Evolutionary conservation across 1,140 invertebrate genomes (phyloP).

Genomic region (Drosophila cardini): DNA sequence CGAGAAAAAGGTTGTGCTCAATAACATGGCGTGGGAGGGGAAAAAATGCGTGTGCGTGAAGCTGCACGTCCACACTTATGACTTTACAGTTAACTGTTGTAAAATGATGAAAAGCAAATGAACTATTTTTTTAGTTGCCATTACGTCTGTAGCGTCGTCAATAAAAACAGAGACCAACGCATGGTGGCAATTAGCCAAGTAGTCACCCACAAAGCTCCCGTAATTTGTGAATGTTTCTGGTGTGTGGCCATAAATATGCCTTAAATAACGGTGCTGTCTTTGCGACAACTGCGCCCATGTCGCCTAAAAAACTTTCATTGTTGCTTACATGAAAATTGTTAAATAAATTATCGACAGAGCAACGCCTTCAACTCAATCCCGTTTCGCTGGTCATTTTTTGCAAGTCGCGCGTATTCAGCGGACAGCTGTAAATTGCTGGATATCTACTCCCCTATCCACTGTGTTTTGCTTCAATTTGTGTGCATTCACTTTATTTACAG

Average conservation of each 20-base stretch:
- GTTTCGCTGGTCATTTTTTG: constrained; percentile 31
- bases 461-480: constrained; percentile 30
- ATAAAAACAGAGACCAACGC: constrained; percentile 36
- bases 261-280: constrained; percentile 6
- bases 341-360: constrained; percentile 47
- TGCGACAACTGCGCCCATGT: background rate
- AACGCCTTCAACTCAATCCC: constrained; percentile 40
- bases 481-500: constrained; percentile 32
- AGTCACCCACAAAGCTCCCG: constrained; percentile 47
- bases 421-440: constrained; percentile 51
- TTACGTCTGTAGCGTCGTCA: constrained; percentile 14
- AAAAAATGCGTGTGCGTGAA: constrained; percentile 34
- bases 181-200: constrained; percentile 52
- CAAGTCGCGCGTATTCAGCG: constrained; percentile 44
- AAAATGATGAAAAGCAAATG: constrained; percentile 9
- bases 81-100: constrained; percentile 3
- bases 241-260: constrained; percentile 1
- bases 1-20: constrained; percentile 51
- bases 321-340: constrained; percentile 35
- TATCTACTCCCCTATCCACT: background rate
- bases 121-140: constrained; percentile 3
- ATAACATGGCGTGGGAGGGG: constrained; percentile 24
- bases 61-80: constrained; percentile 54
- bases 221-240: constrained; percentile 8
- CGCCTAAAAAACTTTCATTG: constrained; percentile 48